These are phyloP conservation scores for Amblyornis subalaris DNA, from an alignment of 2,113 vertebrate genomes.

Conservation along the genomic window DNA sequence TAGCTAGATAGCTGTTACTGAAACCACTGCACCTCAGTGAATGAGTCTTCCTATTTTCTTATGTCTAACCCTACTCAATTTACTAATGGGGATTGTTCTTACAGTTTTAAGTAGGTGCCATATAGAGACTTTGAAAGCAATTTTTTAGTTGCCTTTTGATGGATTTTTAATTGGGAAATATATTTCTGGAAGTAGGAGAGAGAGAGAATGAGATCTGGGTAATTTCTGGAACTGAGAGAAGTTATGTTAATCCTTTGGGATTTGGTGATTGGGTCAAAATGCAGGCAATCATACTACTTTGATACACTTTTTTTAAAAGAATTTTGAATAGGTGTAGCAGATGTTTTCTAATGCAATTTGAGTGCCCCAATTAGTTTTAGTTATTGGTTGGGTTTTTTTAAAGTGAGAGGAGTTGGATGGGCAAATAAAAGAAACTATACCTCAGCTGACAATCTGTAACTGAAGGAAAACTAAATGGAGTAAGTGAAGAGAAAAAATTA, in stretches of 20 bases:
- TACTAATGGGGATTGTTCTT: not conserved
- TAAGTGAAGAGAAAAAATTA: slow-evolving; percentile 61
- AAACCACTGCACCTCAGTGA: not conserved
- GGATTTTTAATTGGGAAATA: not conserved
- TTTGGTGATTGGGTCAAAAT: not conserved
- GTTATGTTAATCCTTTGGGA: not conserved
- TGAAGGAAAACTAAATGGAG: slow-evolving; percentile 60
- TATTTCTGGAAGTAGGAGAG: not conserved
- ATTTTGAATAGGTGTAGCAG: not conserved
- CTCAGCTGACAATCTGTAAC: slow-evolving; percentile 46
- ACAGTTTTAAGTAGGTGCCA: not conserved
- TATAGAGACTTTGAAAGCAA: not conserved
- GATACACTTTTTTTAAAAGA: not conserved
- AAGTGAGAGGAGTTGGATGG: not conserved
- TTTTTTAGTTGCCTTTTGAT: not conserved
- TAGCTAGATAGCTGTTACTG: not conserved
- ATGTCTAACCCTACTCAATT: not conserved
- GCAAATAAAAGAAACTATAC: slow-evolving; percentile 41
- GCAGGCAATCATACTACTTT: not conserved
- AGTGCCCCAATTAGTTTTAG: not conserved
- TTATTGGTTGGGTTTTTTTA: not conserved
- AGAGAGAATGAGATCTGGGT: not conserved
- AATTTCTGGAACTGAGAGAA: not conserved
- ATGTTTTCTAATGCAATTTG: slow-evolving; percentile 3
- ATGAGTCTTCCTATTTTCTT: not conserved